Base-by-base conservation (phyloP, 37 sponge, comb jelly and placozoan species). In the Crambe crambe region DNA sequence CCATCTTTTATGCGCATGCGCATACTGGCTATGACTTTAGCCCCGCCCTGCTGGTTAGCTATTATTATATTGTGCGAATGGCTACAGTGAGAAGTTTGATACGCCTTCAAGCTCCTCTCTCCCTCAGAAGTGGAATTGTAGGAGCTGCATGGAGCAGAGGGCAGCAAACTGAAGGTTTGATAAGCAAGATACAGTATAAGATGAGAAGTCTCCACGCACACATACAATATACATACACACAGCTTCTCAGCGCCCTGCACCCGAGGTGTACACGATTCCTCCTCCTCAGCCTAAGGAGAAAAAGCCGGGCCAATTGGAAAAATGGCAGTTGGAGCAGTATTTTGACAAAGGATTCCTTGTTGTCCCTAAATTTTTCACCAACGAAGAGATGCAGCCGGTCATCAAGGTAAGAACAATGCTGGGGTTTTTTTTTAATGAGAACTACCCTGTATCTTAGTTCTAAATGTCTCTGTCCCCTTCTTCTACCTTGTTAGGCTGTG, bases 311-410 rank as follows among this genome's bases (percentile, higher is more conserved):
- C 93, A 92, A 68, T 74, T 92, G 58, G 60, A 66, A 42, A 69
- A 68, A 40, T 61, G 72, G 70, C 89, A 92, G 62, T 44, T 94
- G 58, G 83, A 94, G 20, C 81, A 94, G 40, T 94, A 81, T 64
- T 94, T 91, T 42, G 64, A 84, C 29, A 85, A 94, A 34, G 95
- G 95, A 23, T 94, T 75, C 62, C 44, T 94, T 4, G 38, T 87
- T 2, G 69, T 87, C 3, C 95, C 92, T 4, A 59, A 61, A 15
- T 84, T 94, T 70, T 94, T 94, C 72, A 66, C 85, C 20, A 71
- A 76, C 1, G 89, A 88, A 20, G 95, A 94, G 29, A 43, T 94
- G 71, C 70, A 84, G 40, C 89, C 86, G 21, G 88, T 64, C 2
- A 80, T 88, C 6, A 74, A 80, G 64, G 75, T 74, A 23, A 74